Conservation (phyloP, 92 coral and sea anemone species). For the Scolanthus callimorphus region DNA sequence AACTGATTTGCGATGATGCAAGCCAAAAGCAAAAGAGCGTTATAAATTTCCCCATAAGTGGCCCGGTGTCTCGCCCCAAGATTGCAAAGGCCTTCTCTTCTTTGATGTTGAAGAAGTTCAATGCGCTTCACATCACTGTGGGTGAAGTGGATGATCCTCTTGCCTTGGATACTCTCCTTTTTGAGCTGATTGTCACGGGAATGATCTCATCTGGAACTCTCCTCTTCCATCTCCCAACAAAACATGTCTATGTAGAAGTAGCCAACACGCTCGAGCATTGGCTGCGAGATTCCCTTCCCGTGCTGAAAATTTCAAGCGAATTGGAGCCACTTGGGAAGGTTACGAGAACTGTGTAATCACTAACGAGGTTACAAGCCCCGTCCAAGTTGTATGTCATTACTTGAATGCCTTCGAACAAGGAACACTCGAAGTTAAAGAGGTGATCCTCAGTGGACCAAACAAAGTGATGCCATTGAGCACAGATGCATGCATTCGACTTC, state of each 20-base stretch:
- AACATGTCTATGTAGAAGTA: constrained; percentile 69
- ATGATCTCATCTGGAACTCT: constrained; percentile 81
- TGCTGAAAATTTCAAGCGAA: constrained; percentile 78
- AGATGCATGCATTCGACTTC: constrained; percentile 47
- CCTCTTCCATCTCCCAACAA: constrained; percentile 72
- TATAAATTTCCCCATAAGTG: constrained; percentile 82
- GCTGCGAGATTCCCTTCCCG: constrained; percentile 74
- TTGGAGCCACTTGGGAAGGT: constrained; percentile 45
- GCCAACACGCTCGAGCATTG: constrained; percentile 88
- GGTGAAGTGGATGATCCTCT: constrained; percentile 87
- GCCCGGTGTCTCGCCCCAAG: constrained; percentile 64
- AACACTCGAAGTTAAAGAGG: constrained; percentile 57
- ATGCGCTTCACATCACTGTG: constrained; percentile 77
- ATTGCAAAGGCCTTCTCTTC: constrained; percentile 54
- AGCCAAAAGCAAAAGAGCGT: constrained; percentile 35
- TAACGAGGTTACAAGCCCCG: constrained; percentile 71
- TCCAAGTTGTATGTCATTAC: constrained; percentile 96
- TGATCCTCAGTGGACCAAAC: constrained; percentile 44
- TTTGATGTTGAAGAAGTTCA: constrained; percentile 40
- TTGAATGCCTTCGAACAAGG: constrained; percentile 66
- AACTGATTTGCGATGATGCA: constrained; percentile 57
- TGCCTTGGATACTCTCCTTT: constrained; percentile 76
- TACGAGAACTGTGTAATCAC: constrained; percentile 61
- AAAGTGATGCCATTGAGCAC: constrained; percentile 45
- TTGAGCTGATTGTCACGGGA: constrained; percentile 80